These are phyloP conservation scores for Eupithecia abbreviata DNA, from an alignment of 2,888 invertebrate genomes.

Conservation along the genomic window DNA sequence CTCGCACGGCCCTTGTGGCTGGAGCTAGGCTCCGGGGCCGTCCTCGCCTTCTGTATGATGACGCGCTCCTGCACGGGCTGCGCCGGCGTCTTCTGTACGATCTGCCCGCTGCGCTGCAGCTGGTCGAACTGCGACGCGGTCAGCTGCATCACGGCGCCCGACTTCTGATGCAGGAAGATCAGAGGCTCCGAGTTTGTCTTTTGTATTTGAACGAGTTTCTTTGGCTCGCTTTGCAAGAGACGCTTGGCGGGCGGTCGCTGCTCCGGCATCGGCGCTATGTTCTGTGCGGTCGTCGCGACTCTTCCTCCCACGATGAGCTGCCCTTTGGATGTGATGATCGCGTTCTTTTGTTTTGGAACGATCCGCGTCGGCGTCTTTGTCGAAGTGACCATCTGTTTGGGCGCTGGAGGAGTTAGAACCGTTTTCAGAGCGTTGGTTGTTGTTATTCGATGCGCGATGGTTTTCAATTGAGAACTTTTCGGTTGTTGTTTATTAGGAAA, in stretches of 20 bases:
- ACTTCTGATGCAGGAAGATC: slow-evolving; percentile 77
- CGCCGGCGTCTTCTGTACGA: slow-evolving; percentile 67
- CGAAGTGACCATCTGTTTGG: slow-evolving; percentile 50
- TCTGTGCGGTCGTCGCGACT: slow-evolving; percentile 73
- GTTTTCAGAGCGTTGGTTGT: slow-evolving; percentile 57
- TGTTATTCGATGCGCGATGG: slow-evolving; percentile 68
- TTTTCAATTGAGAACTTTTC: slow-evolving; percentile 70
- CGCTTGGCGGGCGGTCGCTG: slow-evolving; percentile 69
- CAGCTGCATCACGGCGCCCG: slow-evolving; percentile 78
- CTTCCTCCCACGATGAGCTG: slow-evolving; percentile 80
- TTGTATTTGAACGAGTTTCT: slow-evolving; percentile 69
- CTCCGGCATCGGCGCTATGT: slow-evolving; percentile 78
- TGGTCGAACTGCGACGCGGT: slow-evolving; percentile 81
- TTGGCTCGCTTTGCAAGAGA: slow-evolving; percentile 67
- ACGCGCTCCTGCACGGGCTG: slow-evolving; percentile 60
- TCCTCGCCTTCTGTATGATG: slow-evolving; percentile 66
- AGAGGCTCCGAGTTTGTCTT: slow-evolving; percentile 71
- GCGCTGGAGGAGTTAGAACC: slow-evolving; percentile 53
- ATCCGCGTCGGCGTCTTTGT: slow-evolving; percentile 67
- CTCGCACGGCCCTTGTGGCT: slow-evolving; percentile 63
- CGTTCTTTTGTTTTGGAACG: slow-evolving; percentile 75
- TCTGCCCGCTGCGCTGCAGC: slow-evolving; percentile 77
- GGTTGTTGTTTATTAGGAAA: slow-evolving; percentile 81
- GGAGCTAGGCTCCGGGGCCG: slow-evolving; percentile 54
- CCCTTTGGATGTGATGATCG: slow-evolving; percentile 84